A percentile compares a stretch with the other conserved stretches of the same genome.
Conservation (phyloP, 1,140 invertebrate genomes). For the Heliconius nattereri region DNA sequence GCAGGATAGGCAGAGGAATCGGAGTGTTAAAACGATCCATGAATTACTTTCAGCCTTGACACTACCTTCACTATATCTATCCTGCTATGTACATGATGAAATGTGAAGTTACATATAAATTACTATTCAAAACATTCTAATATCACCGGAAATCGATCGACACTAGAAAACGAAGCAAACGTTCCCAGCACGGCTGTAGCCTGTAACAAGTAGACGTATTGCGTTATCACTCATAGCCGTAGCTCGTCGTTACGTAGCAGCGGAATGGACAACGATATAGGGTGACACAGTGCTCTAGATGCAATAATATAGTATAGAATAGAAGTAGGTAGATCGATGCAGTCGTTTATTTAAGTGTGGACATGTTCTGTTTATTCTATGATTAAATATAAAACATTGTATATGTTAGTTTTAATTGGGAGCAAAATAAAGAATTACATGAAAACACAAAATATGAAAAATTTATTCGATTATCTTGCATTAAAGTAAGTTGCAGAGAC, state of each 20-base stretch:
- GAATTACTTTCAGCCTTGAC: no score
- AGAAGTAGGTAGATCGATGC: background rate
- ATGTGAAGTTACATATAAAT: background rate
- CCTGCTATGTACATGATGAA: no score
- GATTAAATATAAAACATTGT: no score
- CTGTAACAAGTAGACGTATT: slow-evolving; percentile 30
- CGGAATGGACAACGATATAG: slow-evolving; percentile 21
- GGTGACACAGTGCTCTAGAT: slow-evolving; percentile 9
- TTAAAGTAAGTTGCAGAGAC: no score
- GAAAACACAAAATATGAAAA: no score
- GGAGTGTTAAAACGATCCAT: no score
- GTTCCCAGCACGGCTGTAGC: background rate
- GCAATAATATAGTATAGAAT: background rate
- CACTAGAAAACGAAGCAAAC: background rate
- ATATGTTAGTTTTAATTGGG: no score
- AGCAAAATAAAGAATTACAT: no score
- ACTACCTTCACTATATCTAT: no score
- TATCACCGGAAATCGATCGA: background rate
- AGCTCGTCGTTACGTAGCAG: slow-evolving; percentile 16
- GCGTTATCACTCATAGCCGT: slow-evolving; percentile 28
- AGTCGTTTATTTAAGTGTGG: background rate
- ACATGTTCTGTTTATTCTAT: background rate
- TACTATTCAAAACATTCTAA: background rate
- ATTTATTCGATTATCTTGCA: no score
- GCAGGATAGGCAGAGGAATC: no score